These are phyloP conservation scores for Trichonephila inaurata DNA, from an alignment of 1,140 invertebrate genomes.

Conservation along the genomic window DNA sequence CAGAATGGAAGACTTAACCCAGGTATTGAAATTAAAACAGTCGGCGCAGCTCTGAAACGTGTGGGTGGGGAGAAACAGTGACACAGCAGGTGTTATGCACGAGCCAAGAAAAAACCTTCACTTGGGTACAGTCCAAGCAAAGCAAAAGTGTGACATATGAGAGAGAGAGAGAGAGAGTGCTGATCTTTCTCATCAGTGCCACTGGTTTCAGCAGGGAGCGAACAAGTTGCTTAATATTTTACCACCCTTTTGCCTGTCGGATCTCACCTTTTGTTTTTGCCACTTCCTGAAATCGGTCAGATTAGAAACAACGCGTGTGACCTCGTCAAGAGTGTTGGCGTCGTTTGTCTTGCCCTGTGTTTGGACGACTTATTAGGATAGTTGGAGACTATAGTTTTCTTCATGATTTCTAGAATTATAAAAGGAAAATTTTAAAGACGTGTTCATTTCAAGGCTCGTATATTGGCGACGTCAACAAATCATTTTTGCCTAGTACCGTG, in stretches of 20 bases:
- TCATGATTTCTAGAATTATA: too few species aligned
- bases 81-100: constrained; percentile 31
- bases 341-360: neutral
- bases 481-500: too few species aligned
- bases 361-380: neutral
- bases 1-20: too few species aligned
- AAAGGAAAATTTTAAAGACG: too few species aligned
- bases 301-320: neutral
- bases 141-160: neutral
- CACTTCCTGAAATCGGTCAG: neutral
- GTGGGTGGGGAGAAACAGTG: neutral
- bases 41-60: neutral
- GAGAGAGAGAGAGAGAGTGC: neutral
- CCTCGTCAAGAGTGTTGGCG: neutral
- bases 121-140: constrained; percentile 5
- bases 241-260: neutral
- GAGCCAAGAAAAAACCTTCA: constrained; percentile 5
- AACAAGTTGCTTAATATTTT: constrained; percentile 10
- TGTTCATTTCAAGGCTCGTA: too few species aligned
- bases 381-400: too few species aligned
- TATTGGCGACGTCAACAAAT: too few species aligned
- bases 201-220: neutral
- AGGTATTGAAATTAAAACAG: neutral
- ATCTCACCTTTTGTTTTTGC: neutral
- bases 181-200: constrained; percentile 5